Base-by-base conservation (phyloP, 2,113 vertebrate species). In the Corythaixoides concolor region DNA sequence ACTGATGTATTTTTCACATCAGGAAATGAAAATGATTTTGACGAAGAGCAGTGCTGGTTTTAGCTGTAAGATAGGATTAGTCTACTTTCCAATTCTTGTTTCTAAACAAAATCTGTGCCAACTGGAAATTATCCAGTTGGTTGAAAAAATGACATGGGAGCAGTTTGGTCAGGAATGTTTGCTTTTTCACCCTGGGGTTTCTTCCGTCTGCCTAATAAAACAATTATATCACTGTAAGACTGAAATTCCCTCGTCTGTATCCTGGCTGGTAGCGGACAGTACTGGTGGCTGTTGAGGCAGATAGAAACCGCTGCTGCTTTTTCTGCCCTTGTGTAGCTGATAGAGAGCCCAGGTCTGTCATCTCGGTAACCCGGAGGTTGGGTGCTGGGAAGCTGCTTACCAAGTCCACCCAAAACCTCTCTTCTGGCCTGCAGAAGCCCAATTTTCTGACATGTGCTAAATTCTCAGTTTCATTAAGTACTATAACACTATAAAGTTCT, bases 1-100 rank as follows among this genome's bases (percentile, higher is more conserved):
- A 37, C 76, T 59, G 66, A 87, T 96, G 26, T 1, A 73, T 89
- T 93, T 95, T 92, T 87, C 84, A 62, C 87, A 92, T 95, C 93
- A 96, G 95, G 93, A 95, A 94, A 96, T 97, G 89, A 96, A 95
- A 97, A 85, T 69, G 0, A 82, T 95, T 93, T 89, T 96, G 69
- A 86, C 66, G 50, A 66, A 88, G 26, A 88, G 59, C 89, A 82
- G 86, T 41, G 81, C 83, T 85, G 79, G 3, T 94, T 97, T 95
- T 92, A 97, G 89, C 92, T 94, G 62, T 95, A 94, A 95, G 85
- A 94, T 84, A 95, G 95, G 96, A 97, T 97, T 97, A 97, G 69
- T 97, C 95, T 95, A 52, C 74, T 97, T 97, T 95, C 81, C 69
- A 92, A 2, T 82, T 95, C 89, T 95, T 95, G 62, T 82, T 91